phyloP scores from a whole-genome alignment of 2,113 vertebrate species.

The Taurulus bubalis region DNA sequence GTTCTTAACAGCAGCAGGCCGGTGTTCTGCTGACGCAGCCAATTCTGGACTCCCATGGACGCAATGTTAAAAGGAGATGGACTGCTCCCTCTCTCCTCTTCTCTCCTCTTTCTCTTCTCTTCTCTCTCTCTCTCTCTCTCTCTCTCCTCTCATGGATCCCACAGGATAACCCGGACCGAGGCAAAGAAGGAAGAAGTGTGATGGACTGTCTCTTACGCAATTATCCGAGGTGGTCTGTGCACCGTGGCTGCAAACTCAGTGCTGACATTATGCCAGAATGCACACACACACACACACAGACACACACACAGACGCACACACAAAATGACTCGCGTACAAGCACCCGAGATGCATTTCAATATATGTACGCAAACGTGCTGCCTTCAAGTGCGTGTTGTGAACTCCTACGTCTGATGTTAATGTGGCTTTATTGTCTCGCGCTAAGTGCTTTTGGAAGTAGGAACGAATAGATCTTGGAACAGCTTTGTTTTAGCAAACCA shows the following conservation, averaged over 20 bases:
- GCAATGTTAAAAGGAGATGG: slow-evolving; percentile 72
- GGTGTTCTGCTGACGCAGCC: slow-evolving; percentile 69
- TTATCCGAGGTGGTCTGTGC: slow-evolving; percentile 43
- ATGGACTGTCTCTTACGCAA: slow-evolving; percentile 45
- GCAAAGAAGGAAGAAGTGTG: slow-evolving; percentile 24
- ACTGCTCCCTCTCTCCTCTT: slow-evolving; percentile 28
- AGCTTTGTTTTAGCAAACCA: slow-evolving; percentile 19
- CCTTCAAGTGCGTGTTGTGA: slow-evolving; percentile 15
- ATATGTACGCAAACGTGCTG: background rate
- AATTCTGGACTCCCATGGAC: slow-evolving; percentile 65
- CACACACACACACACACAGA: background rate
- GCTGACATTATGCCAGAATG: background rate
- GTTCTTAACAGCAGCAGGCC: slow-evolving; percentile 61
- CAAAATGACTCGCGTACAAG: background rate
- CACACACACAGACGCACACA: background rate
- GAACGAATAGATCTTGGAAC: slow-evolving; percentile 29
- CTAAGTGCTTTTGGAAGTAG: slow-evolving; percentile 37
- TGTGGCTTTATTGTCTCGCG: slow-evolving; percentile 40
- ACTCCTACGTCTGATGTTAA: slow-evolving; percentile 24
- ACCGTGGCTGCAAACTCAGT: slow-evolving; percentile 12
- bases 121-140: slow-evolving; percentile 11
- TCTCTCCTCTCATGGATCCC: slow-evolving; percentile 35
- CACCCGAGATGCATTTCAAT: background rate
- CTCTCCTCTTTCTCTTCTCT: background rate
- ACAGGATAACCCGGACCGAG: slow-evolving; percentile 35